Percentiles rank a stretch among this genome's conserved stretches.
These are phyloP conservation scores for Cynocephalus volans DNA, from an alignment of 2,113 vertebrate species.

Conservation along the genomic window DNA sequence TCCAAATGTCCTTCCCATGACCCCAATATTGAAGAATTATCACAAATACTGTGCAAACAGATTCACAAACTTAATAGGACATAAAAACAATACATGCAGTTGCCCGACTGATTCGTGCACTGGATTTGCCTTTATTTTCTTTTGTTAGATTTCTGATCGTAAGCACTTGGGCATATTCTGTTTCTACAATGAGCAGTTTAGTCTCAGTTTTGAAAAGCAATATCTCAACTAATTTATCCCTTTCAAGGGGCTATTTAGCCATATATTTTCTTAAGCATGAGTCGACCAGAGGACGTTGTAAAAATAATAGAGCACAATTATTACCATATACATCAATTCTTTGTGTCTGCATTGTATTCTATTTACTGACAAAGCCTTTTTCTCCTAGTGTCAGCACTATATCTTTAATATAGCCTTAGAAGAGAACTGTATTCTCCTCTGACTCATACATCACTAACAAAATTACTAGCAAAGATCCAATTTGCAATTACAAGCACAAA, in stretches of 20 bases:
- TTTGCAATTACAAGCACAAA: slow-evolving; percentile 79
- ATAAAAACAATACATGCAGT: background rate
- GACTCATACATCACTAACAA: slow-evolving; percentile 80
- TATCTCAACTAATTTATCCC: slow-evolving; percentile 11
- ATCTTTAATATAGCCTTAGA: slow-evolving; percentile 71
- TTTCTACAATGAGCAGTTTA: background rate
- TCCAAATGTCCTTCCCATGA: background rate
- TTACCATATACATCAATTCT: slow-evolving; percentile 65
- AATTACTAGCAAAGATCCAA: slow-evolving; percentile 78
- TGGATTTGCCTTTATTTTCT: background rate
- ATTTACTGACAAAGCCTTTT: slow-evolving; percentile 83
- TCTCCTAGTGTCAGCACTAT: slow-evolving; percentile 79
- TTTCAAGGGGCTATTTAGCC: background rate
- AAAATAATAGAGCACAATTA: slow-evolving; percentile 74
- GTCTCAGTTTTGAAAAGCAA: slow-evolving; percentile 54
- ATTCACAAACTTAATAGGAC: background rate
- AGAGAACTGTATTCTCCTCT: slow-evolving; percentile 78
- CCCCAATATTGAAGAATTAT: background rate
- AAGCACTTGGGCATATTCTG: slow-evolving; percentile 34
- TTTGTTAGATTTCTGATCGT: background rate
- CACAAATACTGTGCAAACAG: slow-evolving; percentile 15
- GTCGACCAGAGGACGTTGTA: slow-evolving; percentile 65
- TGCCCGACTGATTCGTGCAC: background rate
- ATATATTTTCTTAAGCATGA: slow-evolving; percentile 47
- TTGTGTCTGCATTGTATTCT: slow-evolving; percentile 57